These are phyloP conservation scores for Chascanopsetta lugubris DNA, from an alignment of 2,113 vertebrate species.

Conservation along the genomic window DNA sequence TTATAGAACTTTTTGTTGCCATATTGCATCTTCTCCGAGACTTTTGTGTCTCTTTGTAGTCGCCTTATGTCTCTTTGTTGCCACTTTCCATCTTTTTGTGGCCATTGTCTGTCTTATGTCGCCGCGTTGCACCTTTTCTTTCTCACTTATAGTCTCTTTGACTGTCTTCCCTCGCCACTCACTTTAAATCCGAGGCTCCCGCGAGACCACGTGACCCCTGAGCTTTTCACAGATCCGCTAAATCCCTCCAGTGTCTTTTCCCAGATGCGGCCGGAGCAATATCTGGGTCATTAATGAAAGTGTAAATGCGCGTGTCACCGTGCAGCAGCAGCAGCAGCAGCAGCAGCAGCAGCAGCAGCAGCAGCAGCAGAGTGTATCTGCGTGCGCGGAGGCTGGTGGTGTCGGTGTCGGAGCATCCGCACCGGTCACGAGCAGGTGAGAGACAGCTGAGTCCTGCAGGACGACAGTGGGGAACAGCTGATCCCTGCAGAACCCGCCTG, in stretches of 20 bases:
- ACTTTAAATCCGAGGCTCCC: not conserved
- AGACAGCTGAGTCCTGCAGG: conserved; percentile 71
- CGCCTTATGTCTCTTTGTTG: not conserved
- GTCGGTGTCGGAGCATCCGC: conserved; percentile 9
- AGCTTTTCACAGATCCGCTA: not conserved
- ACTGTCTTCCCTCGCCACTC: no score
- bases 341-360: no score
- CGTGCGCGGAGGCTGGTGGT: conserved; percentile 5
- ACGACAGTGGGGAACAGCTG: conserved; percentile 53
- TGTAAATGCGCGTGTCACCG: not conserved
- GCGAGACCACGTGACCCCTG: not conserved
- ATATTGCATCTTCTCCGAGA: no score
- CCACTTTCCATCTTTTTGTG: not conserved
- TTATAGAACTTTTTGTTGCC: not conserved
- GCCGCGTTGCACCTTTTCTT: not conserved
- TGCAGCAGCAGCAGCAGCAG: no score
- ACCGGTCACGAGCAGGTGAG: conserved; percentile 69
- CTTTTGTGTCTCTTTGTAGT: not conserved
- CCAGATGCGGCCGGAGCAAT: not conserved
- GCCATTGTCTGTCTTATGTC: not conserved
- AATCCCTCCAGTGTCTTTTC: not conserved
- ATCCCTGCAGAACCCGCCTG: conserved; percentile 64
- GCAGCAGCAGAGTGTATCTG: not conserved
- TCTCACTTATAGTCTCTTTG: no score
- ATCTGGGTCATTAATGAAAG: not conserved